phyloP scores from a whole-genome alignment of 2,888 invertebrate species.

The Steromphala cineraria region DNA sequence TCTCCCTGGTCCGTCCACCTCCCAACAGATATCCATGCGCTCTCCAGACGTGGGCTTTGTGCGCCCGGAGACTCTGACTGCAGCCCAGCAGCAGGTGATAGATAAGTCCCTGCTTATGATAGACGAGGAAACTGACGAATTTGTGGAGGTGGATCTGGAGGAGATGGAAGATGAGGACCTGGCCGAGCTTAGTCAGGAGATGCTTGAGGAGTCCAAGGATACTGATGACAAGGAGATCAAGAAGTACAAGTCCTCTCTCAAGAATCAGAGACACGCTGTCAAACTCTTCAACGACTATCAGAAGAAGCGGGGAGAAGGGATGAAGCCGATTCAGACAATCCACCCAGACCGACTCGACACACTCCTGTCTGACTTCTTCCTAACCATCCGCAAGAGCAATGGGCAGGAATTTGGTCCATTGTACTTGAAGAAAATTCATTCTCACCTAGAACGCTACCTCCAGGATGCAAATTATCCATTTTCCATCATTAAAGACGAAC shows the following conservation, averaged over 20 bases:
- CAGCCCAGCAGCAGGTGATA: not conserved
- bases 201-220: not conserved
- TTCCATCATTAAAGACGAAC: constrained; percentile 8
- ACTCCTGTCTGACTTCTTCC: constrained; percentile 2
- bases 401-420: constrained; percentile 5
- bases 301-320: constrained; percentile 12
- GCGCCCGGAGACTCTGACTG: not conserved
- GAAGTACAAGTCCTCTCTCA: constrained; percentile 3
- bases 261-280: constrained; percentile 8
- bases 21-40: constrained; percentile 1
- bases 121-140: constrained; percentile 14
- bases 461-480: constrained; percentile 9
- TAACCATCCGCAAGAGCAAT: not conserved
- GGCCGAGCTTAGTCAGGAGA: constrained; percentile 15
- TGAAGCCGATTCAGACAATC: constrained; percentile 12
- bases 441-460: not conserved
- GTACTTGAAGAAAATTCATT: constrained; percentile 18
- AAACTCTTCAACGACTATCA: constrained; percentile 11
- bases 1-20: constrained; percentile 5
- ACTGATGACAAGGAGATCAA: constrained; percentile 7
- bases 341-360: constrained; percentile 4
- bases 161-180: constrained; percentile 13
- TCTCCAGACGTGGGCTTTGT: constrained; percentile 6
- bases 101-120: constrained; percentile 16
- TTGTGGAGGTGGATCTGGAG: constrained; percentile 18